Evolutionary conservation across 1,140 invertebrate genomes (phyloP), one percentile per base, ranked within the genome.

Genomic region (Drosophila nebulosa): DNA sequence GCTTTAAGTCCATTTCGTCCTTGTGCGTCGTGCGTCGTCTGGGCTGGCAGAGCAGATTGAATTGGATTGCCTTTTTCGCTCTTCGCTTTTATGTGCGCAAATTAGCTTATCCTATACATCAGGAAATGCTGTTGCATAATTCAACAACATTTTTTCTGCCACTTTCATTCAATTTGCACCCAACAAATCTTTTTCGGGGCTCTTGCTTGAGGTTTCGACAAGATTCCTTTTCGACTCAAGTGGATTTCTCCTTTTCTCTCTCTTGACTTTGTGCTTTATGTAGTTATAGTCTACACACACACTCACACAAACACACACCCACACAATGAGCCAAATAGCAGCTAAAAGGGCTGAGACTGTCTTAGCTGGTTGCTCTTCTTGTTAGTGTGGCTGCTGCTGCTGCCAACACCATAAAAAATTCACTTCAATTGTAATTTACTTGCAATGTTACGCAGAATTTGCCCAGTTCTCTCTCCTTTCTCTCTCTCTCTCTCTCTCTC

Each of bases 101-200:
- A 86, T 86, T 86, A 88, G 78, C 83, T 86, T 86, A 88, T 81
- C 83, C 75, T 64, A 88, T 78, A 74, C 74, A 86, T 86, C 71
- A 81, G 73, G 69, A 68, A 78, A 57, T 70, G 78, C 70, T 86
- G 68, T 55, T 90, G 81, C 83, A 90, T 90, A 90, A 90, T 90
- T 90, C 67, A 90, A 68, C 64, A 73, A 79, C 83, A 90, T 90
- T 90, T 90, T 85, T 88, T 90, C 86, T 74, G 81, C 86, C 76
- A 90, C 86, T 90, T 83, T 83, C 76, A 86, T 90, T 90, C 86
- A 90, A 90, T 89, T 89, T 86, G 81, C 86, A 89, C 80, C 81
- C 72, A 71, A 76, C 66, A 79, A 71, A 77, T 71, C 70, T 63
- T 79, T 42, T 66, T 50, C 62, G 35, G 73, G 35, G 73, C 72